Evolutionary conservation across 2,113 vertebrate species (phyloP), one percentile per base, ranked within the genome.

Genomic region (Oxyruncus cristatus): DNA sequence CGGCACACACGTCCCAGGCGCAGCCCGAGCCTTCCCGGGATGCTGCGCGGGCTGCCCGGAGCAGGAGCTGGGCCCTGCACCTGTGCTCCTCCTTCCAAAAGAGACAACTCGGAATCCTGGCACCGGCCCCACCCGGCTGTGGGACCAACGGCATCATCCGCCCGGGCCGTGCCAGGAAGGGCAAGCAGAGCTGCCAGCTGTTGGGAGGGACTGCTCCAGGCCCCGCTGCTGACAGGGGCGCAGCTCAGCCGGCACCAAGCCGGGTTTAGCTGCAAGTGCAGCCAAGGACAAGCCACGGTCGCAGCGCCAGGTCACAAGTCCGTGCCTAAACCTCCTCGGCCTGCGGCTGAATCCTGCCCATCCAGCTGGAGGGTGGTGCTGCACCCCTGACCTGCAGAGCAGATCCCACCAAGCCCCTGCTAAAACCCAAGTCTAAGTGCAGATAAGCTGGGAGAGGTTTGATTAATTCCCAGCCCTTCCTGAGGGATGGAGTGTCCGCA

Each of bases 161-260:
- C 1, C 37, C 3, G 26, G 44, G n/a, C 15, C 2, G 42, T 67
- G 90, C 88, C 39, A 67, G 82, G 14, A 9, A 56, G 44, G 56
- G 91, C 5, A 46, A 74, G 65, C 78, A 63, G 80, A 4, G 4
- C 77, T 82, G 88, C 61, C 95, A 95, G 96, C 95, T 97, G 95
- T 89, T 53, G 90, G 74, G 14, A 78, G 33, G 21, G 47, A 18
- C 26, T 28, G 50, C 50, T 28, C 26, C 50, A 28, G 49, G 14
- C 49, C 26, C 49, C 5, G 26, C 49, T 27, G 49, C 49, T 14
- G 8, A 26, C 24, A 26, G 24, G 13, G 49, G 49, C 6, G 6
- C 49, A 35, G 95, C 66, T 79, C 11, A 68, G 12, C 90, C 73
- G 1, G 71, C 72, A 68, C 79, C 50, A 17, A n/a, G 30, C 55